Evolutionary conservation across 1,140 invertebrate species (phyloP).

Genomic region (Brachionus asplanchnoidis): DNA sequence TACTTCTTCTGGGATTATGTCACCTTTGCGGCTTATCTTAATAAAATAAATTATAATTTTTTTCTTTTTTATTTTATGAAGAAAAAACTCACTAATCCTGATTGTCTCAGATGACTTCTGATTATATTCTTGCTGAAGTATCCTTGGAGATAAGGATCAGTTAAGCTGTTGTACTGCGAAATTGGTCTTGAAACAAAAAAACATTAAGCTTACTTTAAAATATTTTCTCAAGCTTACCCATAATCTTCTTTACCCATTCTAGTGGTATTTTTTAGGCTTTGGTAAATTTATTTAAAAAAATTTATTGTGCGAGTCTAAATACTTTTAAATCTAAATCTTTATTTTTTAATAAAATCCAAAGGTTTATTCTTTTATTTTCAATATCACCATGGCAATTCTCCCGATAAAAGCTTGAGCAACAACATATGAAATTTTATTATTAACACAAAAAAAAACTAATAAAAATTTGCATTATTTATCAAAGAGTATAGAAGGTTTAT

Average conservation of each 20-base stretch:
- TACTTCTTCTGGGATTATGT: slow-evolving; percentile 24
- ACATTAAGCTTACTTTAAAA: not conserved
- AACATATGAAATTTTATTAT: not conserved
- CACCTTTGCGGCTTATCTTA: slow-evolving; percentile 9
- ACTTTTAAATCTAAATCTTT: slow-evolving; percentile 9
- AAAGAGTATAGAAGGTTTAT: not conserved
- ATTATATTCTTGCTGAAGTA: slow-evolving; percentile 53
- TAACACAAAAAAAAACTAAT: not conserved
- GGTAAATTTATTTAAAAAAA: not conserved
- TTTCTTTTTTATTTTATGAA: not conserved
- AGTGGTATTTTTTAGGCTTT: not conserved
- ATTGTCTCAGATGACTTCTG: slow-evolving; percentile 50
- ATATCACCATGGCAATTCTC: not conserved
- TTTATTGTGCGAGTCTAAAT: slow-evolving; percentile 18
- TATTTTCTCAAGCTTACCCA: not conserved
- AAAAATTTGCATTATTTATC: not conserved
- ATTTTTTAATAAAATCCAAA: not conserved
- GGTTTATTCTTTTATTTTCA: slow-evolving; percentile 17
- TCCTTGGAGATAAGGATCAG: slow-evolving; percentile 52
- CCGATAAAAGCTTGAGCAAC: not conserved
- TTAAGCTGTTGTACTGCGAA: slow-evolving; percentile 53
- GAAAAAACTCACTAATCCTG: slow-evolving; percentile 51
- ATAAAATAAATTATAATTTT: not conserved
- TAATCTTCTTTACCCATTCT: slow-evolving; percentile 35
- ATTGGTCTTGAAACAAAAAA: not conserved